A percentile compares a stretch with the other conserved stretches of the same genome.
phyloP scores from a whole-genome alignment of 2,113 vertebrate species.

The Lates calcarifer region DNA sequence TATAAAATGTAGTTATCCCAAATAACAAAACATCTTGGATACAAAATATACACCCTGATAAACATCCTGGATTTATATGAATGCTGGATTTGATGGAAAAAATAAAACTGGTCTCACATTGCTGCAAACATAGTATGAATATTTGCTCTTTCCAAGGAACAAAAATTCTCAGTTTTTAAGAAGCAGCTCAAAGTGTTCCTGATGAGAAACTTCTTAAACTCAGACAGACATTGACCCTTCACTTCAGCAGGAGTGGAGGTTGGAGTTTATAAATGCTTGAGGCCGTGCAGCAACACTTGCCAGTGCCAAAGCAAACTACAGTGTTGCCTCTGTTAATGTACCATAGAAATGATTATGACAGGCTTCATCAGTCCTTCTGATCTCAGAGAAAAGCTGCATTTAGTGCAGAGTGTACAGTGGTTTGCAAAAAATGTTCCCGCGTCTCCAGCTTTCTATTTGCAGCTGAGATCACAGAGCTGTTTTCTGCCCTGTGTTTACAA shows the following conservation, averaged over 20 bases:
- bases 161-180: conserved; percentile 11
- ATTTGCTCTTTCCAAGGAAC: conserved; percentile 25
- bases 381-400: conserved; percentile 68
- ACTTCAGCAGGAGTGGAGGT: conserved; percentile 38
- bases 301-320: conserved; percentile 70
- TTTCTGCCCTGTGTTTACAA: conserved; percentile 57
- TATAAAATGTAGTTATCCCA: conserved; percentile 35
- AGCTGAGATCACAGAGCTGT: conserved; percentile 50
- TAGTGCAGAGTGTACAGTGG: conserved; percentile 53
- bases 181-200: conserved; percentile 38
- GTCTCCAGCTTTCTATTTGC: conserved; percentile 69
- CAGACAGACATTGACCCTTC: conserved; percentile 53
- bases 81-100: conserved; percentile 14
- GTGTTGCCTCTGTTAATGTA: conserved; percentile 73
- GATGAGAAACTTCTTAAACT: conserved; percentile 56
- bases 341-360: conserved; percentile 77
- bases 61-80: background rate
- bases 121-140: background rate
- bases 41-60: conserved; percentile 13
- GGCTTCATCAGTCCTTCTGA: conserved; percentile 70
- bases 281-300: conserved; percentile 55
- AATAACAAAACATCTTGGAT: conserved; percentile 40
- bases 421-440: conserved; percentile 43
- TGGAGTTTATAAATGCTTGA: conserved; percentile 52
- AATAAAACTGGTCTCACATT: conserved; percentile 7